These are phyloP conservation scores for Periophthalmus magnuspinnatus DNA, from an alignment of 2,797 vertebrate species.

Conservation along the genomic window DNA sequence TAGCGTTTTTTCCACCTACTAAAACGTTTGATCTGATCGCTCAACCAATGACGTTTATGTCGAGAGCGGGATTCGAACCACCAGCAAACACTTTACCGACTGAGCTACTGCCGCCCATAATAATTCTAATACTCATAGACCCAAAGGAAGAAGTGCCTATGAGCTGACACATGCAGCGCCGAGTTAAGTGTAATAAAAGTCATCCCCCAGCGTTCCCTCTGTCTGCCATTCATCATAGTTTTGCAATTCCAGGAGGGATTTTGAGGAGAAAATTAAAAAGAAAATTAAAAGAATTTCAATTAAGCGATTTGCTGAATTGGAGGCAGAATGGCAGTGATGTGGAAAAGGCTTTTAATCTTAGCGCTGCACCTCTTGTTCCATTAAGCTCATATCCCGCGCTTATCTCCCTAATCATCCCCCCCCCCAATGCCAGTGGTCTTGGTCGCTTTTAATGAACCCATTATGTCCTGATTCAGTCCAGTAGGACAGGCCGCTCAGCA, in stretches of 20 bases:
- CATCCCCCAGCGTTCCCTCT: slow-evolving; percentile 41
- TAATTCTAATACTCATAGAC: slow-evolving; percentile 13
- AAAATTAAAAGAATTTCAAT: slow-evolving; percentile 79
- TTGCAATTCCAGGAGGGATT: slow-evolving; percentile 62
- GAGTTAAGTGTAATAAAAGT: slow-evolving; percentile 50
- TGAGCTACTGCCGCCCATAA: no score
- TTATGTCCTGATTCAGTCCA: slow-evolving; percentile 71
- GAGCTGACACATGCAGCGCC: slow-evolving; percentile 28
- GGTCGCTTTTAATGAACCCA: slow-evolving; percentile 69
- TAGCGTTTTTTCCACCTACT: no score
- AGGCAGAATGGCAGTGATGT: slow-evolving; percentile 70
- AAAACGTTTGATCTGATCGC: no score
- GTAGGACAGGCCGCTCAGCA: slow-evolving; percentile 52
- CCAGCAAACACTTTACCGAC: no score
- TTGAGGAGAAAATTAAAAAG: slow-evolving; percentile 70
- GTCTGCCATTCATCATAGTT: slow-evolving; percentile 49
- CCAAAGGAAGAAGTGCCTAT: slow-evolving; percentile 22
- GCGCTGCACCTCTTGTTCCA: slow-evolving; percentile 73
- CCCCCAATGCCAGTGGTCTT: slow-evolving; percentile 68
- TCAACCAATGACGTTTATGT: no score
- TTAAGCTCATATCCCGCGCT: slow-evolving; percentile 72
- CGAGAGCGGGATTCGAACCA: no score
- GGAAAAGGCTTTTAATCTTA: slow-evolving; percentile 79
- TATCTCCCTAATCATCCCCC: slow-evolving; percentile 79
- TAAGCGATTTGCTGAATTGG: slow-evolving; percentile 71